Evolutionary conservation across 2,113 vertebrate species (phyloP), one percentile per base, ranked within the genome.

Genomic region (Macroglossus sobrinus): DNA sequence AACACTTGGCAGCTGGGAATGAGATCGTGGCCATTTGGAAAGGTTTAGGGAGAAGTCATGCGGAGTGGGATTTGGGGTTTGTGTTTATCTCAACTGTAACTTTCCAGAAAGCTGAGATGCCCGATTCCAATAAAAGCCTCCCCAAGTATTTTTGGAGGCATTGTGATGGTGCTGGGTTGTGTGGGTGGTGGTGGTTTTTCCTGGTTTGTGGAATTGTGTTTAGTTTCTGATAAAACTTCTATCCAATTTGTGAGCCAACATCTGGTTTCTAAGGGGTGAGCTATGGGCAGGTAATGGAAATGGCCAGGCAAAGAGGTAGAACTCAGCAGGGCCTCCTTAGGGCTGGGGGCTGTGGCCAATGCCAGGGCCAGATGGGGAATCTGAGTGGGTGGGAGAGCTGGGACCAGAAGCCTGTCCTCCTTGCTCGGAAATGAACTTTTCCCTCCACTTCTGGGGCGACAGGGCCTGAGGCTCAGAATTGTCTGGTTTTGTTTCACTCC

Each of bases 91-190:
- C 91, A 68, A 82, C 94, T 79, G 76, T 86, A 84, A 97, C 95
- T 96, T 97, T 97, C 96, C 94, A 97, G 94, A 98, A 96, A 96
- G 93, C 96, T 93, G 85, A 88, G 97, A 93, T 85, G 95, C 68
- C 94, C 53, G 2, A 95, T 94, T 94, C 85, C 94, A 94, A 82
- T 81, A 94, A 91, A 96, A 93, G 84, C 89, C 53, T 89, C 71
- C 71, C 55, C 21, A 43, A 59, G 72, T 96, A 96, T 94, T 96
- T 96, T 75, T 90, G 88, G 95, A 97, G 88, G 84, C 84, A 63
- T 45, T 76, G 90, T 95, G 95, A 85, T 80, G 75, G 93, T 35
- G 80, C 84, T 88, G 79, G 75, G 75, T 74, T 80, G 3, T 71
- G 86, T 94, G 86, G 69, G 84, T 71, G 40, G 74, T 76, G 45